Evolutionary conservation across 2,797 vertebrate species (phyloP).

Genomic region (Gallinago solitaria): DNA sequence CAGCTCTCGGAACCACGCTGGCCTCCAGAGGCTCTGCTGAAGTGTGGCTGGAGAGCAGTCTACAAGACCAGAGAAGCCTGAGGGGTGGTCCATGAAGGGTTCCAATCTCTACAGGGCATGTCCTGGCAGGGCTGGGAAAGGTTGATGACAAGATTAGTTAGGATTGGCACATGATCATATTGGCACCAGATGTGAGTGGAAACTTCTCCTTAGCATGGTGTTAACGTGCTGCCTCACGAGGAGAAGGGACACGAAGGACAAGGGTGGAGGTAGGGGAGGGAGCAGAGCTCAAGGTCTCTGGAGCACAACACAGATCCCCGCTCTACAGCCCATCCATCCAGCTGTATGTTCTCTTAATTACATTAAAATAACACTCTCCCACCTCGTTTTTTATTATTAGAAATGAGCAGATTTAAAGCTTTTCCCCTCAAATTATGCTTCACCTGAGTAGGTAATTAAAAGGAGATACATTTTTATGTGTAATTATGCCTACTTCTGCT

Average conservation of each 20-base stretch:
- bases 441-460: constrained; percentile 77
- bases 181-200: no score
- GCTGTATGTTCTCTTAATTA: constrained; percentile 32
- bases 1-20: fast-evolving
- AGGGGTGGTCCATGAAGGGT: fast-evolving
- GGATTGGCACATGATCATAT: fast-evolving
- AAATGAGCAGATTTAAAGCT: constrained; percentile 67
- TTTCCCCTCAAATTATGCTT: constrained; percentile 71
- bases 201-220: fast-evolving
- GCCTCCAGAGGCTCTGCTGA: neutral
- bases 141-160: neutral
- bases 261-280: fast-evolving
- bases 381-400: constrained; percentile 63
- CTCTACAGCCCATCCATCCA: constrained; percentile 9
- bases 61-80: neutral
- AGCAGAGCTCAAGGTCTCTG: neutral
- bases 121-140: neutral
- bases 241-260: fast-evolving
- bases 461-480: constrained; percentile 65
- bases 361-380: constrained; percentile 50
- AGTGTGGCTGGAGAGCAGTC: neutral
- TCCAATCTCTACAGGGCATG: neutral
- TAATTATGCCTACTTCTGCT: constrained; percentile 63
- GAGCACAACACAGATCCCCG: neutral
- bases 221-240: neutral